Evolutionary conservation across 1,140 invertebrate genomes (phyloP), one percentile per base, ranked within the genome.

Genomic region (Bombus vancouverensis): DNA sequence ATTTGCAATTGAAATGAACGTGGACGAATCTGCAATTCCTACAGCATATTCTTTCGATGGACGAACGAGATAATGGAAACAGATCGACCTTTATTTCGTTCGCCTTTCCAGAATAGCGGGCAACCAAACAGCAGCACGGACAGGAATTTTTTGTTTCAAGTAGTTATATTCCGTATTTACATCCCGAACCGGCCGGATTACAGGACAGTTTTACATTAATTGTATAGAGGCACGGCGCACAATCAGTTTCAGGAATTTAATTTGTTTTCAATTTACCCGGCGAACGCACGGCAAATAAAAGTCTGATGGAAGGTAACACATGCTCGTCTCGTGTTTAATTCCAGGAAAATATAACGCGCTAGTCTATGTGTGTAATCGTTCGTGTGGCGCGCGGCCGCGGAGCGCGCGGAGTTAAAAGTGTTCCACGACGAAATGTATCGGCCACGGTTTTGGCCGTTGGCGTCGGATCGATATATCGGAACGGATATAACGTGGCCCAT

Each of bases 201-300:
- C 70, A 72, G 42, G 86, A 57, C 85, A 85, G 85, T 68, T 90
- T 91, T 90, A 88, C 86, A 91, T 90, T 91, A 91, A 91, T 91
- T 91, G 81, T 80, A 74, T 53, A 81, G 44, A 82, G 59, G 73
- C 78, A n/a, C 18, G 68, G 39, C 72, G 71, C 28, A 53, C 77
- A 80, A 72, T 85, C 90, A 75, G 81, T 73, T 83, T 53, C 77
- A 44, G 65, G 81, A 79, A 89, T 91, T 91, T 87, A 92, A 92
- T 92, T 91, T 87, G 88, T 88, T 91, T 92, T 91, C 88, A 87
- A 91, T 92, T 89, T 89, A 47, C n/a, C 4, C 65, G 71, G 13
- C 68, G 57, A 39, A 78, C 57, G 76, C 32, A 57, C 66, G 53
- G 42, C 82, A 77, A 88, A 87, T 85, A 83, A 89, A 89, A 53